Base-by-base conservation (phyloP, 2,888 invertebrate genomes). In the Xanthorhoe spadicearia region DNA sequence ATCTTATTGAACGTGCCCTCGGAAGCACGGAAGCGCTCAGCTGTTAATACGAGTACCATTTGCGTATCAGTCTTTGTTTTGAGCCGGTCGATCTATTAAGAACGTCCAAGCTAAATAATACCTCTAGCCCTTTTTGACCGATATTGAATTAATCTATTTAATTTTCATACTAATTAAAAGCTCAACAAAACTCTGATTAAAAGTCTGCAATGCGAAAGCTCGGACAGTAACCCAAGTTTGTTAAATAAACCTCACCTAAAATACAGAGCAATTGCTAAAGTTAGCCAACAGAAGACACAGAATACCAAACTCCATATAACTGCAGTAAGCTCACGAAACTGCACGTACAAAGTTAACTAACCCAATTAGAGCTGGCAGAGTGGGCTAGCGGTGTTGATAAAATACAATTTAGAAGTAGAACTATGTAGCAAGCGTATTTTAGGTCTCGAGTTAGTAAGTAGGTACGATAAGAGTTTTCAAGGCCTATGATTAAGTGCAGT, bases 291-390 rank as follows among this genome's bases (percentile, higher is more conserved):
- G 48, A 17, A 43, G 48, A 15, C 48, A n/a, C 46, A 48, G 15
- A 48, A 17, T 48, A 48, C 48, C 15, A 48, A 48, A 17, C 48
- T 17, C 48, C 17, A 17, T 15, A n/a, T 46, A 46, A 43, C 38
- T 43, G 38, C 48, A 48, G 48, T 8, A 48, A 48, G 17, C 48
- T 43, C 38, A 43, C 38, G 38, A 48, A 48, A 48, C 48, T 48
- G 48, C 48, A 48, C 15, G 48, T 48, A 46, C 15, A n/a, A 10
- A 48, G 48, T 15, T 48, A 48, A 48, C 17, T 48, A 17, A 48
- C 48, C 48, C 48, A 48, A 48, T 48, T 48, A 48, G 48, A 17
- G 48, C 15, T 15, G 15, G 15, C 17, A 48, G 17, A 48, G 15
- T 8, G 7, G 5, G 48, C 8, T 48, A 48, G 48, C 13, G 38